Evolutionary conservation across 2,888 invertebrate species (phyloP), one percentile per base, ranked within the genome.

Genomic region (Calephelis perditalis): DNA sequence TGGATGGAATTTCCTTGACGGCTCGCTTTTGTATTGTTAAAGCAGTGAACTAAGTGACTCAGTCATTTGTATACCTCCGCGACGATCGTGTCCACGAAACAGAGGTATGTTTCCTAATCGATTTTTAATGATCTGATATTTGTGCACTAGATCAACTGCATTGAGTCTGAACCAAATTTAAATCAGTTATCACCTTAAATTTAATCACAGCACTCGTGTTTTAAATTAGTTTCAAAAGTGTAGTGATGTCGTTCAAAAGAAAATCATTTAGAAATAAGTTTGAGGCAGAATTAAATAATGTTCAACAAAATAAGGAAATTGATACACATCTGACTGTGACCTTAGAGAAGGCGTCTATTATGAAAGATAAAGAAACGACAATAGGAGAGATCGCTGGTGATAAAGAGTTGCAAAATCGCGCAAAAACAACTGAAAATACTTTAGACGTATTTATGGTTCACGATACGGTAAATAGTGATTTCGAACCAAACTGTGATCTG

Each of bases 91-190:
- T 73, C 73, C 71, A 69, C 65, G 66, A 7, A 62, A 71, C 70
- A 70, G 71, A 76, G 82, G 82, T 84, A 81, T 72, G 82, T 78
- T 66, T 70, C 70, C 61, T 76, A 77, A 82, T 81, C 76, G 71
- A 69, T 69, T 73, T 79, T 77, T 80, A 82, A 84, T 67, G 73
- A 77, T 73, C 66, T 59, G 58, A 61, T 43, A 37, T 45, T 55
- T 8, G 12, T 54, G 44, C 54, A 36, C 10, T 44, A 52, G 43
- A 44, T 36, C 15, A 45, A 43, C 37, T 46, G 40, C 52, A 54
- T 59, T 45, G 57, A 40, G 57, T 46, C 52, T 58, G 56, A 40
- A 36, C n/a, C 40, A 12, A 11, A 11, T 11, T 52, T 26, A 52
- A 52, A 35, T 52, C 45, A 59, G 56, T 59, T 46, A 11, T 56